These are phyloP conservation scores for Choristoneura fumiferana DNA, from an alignment of 1,140 invertebrate genomes.

Conservation along the genomic window DNA sequence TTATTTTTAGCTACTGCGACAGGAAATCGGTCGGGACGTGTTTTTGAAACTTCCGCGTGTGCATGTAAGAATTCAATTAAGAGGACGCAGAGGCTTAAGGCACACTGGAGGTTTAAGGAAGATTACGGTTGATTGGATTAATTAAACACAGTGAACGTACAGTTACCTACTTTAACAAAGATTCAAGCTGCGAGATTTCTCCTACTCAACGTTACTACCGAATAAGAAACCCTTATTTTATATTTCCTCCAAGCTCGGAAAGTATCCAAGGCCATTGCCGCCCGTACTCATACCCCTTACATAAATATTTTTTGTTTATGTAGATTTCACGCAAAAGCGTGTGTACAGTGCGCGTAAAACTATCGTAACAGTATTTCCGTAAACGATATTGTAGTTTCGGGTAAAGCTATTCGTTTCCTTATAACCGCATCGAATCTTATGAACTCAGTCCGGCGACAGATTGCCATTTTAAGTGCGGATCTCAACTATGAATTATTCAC, in stretches of 20 bases:
- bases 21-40: constrained; percentile 7
- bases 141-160: neutral
- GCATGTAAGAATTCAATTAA: constrained; percentile 18
- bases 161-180: no score
- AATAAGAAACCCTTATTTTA: no score
- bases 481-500: constrained; percentile 60
- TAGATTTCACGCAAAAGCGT: neutral
- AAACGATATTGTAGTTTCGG: neutral
- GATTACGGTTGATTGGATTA: constrained; percentile 12
- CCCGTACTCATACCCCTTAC: neutral
- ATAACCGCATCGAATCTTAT: constrained; percentile 46
- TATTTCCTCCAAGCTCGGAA: neutral
- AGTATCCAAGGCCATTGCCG: neutral
- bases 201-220: no score
- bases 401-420: constrained; percentile 22
- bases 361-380: constrained; percentile 13
- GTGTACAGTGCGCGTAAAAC: neutral
- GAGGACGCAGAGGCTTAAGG: neutral
- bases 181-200: no score
- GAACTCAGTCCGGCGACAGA: constrained; percentile 44
- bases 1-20: constrained; percentile 6
- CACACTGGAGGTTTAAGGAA: neutral
- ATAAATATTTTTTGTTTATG: constrained; percentile 5
- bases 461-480: constrained; percentile 57
- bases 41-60: neutral